Evolutionary conservation across 2,113 vertebrate genomes (phyloP).

Genomic region (Malurus elegans): DNA sequence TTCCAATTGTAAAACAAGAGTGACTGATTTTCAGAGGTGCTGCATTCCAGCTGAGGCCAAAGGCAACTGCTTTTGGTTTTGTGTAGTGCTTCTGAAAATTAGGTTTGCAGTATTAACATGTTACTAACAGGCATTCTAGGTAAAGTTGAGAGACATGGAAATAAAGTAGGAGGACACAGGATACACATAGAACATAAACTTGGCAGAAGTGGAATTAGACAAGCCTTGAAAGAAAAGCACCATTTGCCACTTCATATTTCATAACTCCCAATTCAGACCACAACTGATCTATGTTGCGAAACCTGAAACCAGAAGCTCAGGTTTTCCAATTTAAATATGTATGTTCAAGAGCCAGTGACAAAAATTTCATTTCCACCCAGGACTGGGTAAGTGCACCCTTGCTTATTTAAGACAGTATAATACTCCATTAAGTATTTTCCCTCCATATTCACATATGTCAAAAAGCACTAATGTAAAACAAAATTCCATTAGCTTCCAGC

Average conservation of each 20-base stretch:
- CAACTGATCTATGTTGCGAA: neutral
- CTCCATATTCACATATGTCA: neutral
- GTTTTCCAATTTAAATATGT: neutral
- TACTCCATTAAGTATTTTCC: neutral
- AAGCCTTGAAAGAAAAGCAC: neutral
- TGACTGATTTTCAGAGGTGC: constrained; percentile 13
- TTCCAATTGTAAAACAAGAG: neutral
- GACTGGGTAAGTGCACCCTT: neutral
- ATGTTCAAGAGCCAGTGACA: neutral
- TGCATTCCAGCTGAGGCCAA: neutral
- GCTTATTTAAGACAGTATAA: neutral
- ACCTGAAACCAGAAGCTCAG: neutral
- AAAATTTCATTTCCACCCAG: neutral
- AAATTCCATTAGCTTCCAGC: neutral
- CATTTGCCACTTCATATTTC: neutral
- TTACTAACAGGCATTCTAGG: neutral
- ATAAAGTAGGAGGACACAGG: neutral
- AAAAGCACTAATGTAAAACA: neutral
- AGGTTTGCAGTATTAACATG: neutral
- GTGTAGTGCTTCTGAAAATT: neutral
- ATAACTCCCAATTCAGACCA: neutral
- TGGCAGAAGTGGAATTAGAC: neutral
- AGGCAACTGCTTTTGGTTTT: constrained; percentile 9
- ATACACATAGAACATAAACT: neutral
- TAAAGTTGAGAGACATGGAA: neutral